phyloP scores from a whole-genome alignment of 2,888 invertebrate genomes.

The Phytoseiulus persimilis region DNA sequence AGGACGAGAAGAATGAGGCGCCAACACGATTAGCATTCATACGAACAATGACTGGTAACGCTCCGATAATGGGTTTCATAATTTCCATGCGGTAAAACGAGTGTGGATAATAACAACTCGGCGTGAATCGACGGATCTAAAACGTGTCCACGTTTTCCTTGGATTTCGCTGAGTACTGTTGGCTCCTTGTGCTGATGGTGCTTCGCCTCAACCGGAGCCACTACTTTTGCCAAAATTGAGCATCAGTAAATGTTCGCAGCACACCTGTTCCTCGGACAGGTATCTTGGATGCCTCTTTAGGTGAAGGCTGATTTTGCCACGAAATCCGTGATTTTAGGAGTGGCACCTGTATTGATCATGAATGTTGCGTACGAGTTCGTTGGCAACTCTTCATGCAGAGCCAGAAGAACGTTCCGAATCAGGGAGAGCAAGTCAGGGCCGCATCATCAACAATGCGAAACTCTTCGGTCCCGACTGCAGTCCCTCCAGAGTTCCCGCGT shows the following conservation, averaged over 20 bases:
- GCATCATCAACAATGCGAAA: too few relatives aligned
- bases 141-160: neutral
- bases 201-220: too few relatives aligned
- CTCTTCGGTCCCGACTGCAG: too few relatives aligned
- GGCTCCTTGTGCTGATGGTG: too few relatives aligned
- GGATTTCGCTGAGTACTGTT: too few relatives aligned
- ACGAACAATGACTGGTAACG: neutral
- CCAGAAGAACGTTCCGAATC: too few relatives aligned
- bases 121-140: neutral
- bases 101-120: neutral
- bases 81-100: neutral
- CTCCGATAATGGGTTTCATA: neutral
- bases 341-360: neutral
- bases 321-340: neutral
- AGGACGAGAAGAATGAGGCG: neutral
- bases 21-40: neutral
- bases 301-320: neutral
- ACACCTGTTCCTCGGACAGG: neutral
- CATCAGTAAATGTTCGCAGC: neutral
- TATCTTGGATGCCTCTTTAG: neutral
- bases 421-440: too few relatives aligned
- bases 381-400: neutral
- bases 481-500: too few relatives aligned
- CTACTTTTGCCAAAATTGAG: neutral
- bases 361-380: neutral